phyloP scores from a whole-genome alignment of 2,113 vertebrate genomes.

The Gnathonemus longibarbis region DNA sequence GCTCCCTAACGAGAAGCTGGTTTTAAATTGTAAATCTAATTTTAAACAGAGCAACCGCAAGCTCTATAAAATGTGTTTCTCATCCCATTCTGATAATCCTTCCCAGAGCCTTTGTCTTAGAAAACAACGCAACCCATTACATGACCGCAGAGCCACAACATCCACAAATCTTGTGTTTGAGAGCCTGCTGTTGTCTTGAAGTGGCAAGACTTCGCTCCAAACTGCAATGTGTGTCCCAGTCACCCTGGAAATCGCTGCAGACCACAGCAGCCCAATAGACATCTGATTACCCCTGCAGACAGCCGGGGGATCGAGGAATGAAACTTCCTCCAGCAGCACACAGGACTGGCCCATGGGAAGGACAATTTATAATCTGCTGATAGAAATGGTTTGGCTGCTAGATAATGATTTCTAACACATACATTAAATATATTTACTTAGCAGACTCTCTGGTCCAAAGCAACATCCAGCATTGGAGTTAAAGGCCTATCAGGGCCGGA shows the following conservation, averaged over 20 bases:
- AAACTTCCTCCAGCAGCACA: not conserved
- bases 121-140: conserved; percentile 15
- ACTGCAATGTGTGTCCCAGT: not conserved
- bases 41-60: conserved; percentile 25
- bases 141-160: conserved; percentile 18
- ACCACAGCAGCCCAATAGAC: not conserved
- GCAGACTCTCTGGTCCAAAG: not conserved
- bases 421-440: not conserved
- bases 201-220: conserved; percentile 1
- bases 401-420: not conserved
- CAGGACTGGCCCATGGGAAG: not conserved
- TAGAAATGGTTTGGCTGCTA: not conserved
- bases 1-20: not conserved
- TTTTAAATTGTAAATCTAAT: not conserved
- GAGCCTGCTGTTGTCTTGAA: not conserved
- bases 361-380: not conserved
- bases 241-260: not conserved
- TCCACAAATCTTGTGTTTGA: conserved; percentile 2
- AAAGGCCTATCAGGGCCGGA: not conserved
- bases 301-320: not conserved
- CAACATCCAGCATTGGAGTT: not conserved
- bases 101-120: conserved; percentile 22
- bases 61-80: conserved; percentile 32
- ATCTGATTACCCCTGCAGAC: not conserved
- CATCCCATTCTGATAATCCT: conserved; percentile 25